Evolutionary conservation across 2,888 invertebrate genomes (phyloP), one percentile per base, ranked within the genome.

Genomic region (Acrobasis consociella): DNA sequence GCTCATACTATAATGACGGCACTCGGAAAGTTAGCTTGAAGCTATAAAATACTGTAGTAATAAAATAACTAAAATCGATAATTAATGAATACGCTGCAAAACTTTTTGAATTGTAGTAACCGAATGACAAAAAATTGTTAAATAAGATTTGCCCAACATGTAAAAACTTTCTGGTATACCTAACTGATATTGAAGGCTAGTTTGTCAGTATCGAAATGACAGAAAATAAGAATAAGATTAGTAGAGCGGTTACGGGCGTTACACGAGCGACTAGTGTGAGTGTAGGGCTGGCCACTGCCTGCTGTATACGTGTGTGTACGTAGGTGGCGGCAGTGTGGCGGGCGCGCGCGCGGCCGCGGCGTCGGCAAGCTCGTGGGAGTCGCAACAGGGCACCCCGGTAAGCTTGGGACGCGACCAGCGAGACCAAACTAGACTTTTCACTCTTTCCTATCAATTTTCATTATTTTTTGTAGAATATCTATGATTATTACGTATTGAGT

Each of bases 271-370:
- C 66, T 72, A 74, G 74, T 72, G 74, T 67, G 72, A 72, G 72
- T 73, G 71, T 70, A 71, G 69, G 70, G 72, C 69, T 70, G 67
- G 70, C 74, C 76, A 70, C 74, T 72, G 79, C 71, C 83, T 16
- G 83, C 84, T 87, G 88, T 84, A 85, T 81, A 76, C 79, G 85
- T 89, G 87, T 91, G 85, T 87, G 89, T 87, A 87, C 82, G 89
- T 91, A 91, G 91, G 91, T 91, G 91, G 91, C 88, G 87, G 89
- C 86, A 78, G 85, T 75, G 83, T 78, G 87, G 87, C 81, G 86
- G 87, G 83, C 81, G 86, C 83, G 81, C 82, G 86, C 71, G 86
- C 86, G 78, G 70, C 81, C 76, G 70, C 89, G 80, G 80, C 87
- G 78, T 72, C 89, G 73, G 76, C 86, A 69, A 75, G 77, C 85